phyloP scores from a whole-genome alignment of 2,797 vertebrate genomes.

The Eremophila alpestris region DNA sequence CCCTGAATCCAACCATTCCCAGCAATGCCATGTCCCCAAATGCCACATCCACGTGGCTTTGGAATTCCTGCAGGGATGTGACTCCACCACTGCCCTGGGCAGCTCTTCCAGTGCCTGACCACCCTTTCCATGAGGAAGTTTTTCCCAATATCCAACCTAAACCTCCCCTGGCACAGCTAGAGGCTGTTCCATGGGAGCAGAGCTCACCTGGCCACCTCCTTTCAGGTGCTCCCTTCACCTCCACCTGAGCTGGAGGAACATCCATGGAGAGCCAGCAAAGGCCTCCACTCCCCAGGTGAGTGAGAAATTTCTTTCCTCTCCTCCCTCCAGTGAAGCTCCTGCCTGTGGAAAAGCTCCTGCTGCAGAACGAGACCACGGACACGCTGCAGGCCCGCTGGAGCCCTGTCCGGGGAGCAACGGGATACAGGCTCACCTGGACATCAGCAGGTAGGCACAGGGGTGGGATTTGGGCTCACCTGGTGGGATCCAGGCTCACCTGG shows the following conservation, averaged over 20 bases:
- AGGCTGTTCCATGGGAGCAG: rapidly evolving
- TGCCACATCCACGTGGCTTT: background rate
- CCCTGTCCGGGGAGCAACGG: slow-evolving; percentile 83
- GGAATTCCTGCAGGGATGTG: background rate
- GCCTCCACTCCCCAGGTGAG: background rate
- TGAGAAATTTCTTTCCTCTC: background rate
- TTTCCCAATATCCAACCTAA: background rate
- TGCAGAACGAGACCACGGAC: slow-evolving; percentile 88
- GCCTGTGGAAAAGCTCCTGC: slow-evolving; percentile 79
- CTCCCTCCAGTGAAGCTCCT: slow-evolving; percentile 83
- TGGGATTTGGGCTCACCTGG: no score
- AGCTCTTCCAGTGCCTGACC: background rate
- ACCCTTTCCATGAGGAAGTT: background rate
- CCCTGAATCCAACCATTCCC: background rate
- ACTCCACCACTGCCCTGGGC: background rate
- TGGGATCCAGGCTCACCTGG: background rate
- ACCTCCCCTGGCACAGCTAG: no score
- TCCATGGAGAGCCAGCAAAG: background rate
- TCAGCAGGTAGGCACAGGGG: rapidly evolving
- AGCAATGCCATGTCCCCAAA: background rate
- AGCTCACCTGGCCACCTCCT: background rate
- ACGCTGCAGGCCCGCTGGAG: slow-evolving; percentile 86
- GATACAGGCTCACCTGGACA: slow-evolving; percentile 82
- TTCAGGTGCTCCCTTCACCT: background rate
- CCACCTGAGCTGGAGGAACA: background rate